Evolutionary conservation across 2,888 invertebrate species (phyloP), one percentile per base, ranked within the genome.

Genomic region (Dasypogon diadema): DNA sequence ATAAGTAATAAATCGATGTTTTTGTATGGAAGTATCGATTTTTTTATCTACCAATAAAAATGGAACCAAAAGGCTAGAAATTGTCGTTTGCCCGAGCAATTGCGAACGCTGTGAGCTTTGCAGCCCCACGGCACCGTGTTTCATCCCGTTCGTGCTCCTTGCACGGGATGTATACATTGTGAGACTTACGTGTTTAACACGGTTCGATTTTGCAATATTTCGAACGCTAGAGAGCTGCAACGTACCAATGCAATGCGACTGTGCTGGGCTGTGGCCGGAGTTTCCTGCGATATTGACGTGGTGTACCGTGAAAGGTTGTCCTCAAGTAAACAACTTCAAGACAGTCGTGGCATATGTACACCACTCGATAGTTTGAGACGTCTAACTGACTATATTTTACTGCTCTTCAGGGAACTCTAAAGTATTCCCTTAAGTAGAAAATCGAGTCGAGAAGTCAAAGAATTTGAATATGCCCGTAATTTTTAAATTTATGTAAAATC

Each of bases 1-100:
- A 70, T 70, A 54, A 30, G 54, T 51, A 51, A 70, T 70, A 70
- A 70, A 70, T 70, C 54, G 54, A 54, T 26, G 22, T 51, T 51
- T 70, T 30, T 70, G 34, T 54, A 21, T 30, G 51, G 18, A 26
- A 6, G 5, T 70, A 70, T 70, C 54, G 70, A 70, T 70, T 70
- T 54, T 54, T 5, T 4, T 26, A 21, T 8, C 30, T 12, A 22
- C 22, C 60, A 8, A 37, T 63, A 24, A 18, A 16, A 63, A 18
- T 12, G 8, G 18, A 12, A 1, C 2, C 37, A 37, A 16, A 63
- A 26, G 22, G n/a, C 2, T 26, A 22, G 24, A 26, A 56, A 24
- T 26, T 3, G n/a, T n/a, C n/a, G 26, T 22, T 26, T 26, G 14
- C 6, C 14, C 24, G 16, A 34, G 34, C 34, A 26, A 18, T 24